phyloP scores from a whole-genome alignment of 2,797 vertebrate genomes.

The Manis crassicaudata region DNA sequence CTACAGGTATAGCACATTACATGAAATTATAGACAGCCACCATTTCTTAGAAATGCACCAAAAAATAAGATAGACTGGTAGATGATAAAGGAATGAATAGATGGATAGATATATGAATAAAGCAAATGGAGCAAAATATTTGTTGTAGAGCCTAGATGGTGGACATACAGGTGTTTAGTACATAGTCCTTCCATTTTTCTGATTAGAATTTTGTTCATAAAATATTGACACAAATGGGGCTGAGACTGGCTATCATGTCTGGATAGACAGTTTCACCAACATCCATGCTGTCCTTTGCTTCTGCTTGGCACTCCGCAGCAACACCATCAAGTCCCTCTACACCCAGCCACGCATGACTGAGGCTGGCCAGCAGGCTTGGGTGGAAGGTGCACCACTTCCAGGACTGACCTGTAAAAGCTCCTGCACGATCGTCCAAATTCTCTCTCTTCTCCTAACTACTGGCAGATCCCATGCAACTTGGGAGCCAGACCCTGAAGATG shows the following conservation, averaged over 20 bases:
- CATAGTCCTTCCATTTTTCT: conserved; percentile 5
- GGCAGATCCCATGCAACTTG: background rate
- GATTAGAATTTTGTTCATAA: conserved; percentile 17
- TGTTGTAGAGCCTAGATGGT: background rate
- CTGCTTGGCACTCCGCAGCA: background rate
- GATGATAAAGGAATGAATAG: background rate
- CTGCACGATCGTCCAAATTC: background rate
- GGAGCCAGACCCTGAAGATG: background rate
- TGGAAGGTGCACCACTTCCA: background rate
- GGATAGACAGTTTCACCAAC: background rate
- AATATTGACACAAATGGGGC: background rate
- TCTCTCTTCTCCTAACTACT: background rate
- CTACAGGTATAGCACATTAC: background rate
- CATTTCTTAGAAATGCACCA: background rate
- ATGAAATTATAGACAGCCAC: background rate
- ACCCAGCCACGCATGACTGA: background rate
- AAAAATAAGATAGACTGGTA: background rate
- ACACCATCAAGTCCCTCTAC: background rate
- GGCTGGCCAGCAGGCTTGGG: background rate
- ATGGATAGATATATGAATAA: background rate
- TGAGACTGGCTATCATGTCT: background rate
- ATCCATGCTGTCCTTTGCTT: background rate
- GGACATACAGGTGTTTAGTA: background rate
- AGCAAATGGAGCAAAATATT: conserved; percentile 14
- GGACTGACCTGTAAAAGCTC: background rate